Evolutionary conservation across 2,797 vertebrate genomes (phyloP), one percentile per base, ranked within the genome.

Genomic region (Acrocephalus scirpaceus): DNA sequence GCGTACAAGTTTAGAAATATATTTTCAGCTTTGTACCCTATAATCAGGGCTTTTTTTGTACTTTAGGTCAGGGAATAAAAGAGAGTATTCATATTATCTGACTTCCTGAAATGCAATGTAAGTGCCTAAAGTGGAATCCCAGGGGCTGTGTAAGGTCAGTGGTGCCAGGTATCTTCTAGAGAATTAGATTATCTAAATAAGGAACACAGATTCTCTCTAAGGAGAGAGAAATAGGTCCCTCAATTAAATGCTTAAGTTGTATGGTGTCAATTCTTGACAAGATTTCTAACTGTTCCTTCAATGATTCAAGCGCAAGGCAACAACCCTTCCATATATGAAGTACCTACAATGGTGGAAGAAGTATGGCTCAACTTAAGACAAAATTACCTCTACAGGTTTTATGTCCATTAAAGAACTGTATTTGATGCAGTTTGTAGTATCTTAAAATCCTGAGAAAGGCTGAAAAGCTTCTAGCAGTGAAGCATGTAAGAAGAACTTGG

Each of bases 101-200:
- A 86, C 51, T 92, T 81, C 70, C 40, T 76, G 67, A 90, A 58
- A 67, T 5, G 12, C 25, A 73, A 61, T 0, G 0, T 44, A 74
- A 82, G 45, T 79, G 81, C 76, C 66, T 75, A 25, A 89, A 67
- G 38, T 51, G 30, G 66, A 90, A 94, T 81, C 79, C 50, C 56
- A 76, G 18, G 30, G 79, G 70, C 79, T 91, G 47, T 7, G 4
- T 74, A 44, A 45, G 56, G 85, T 64, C 87, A 90, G 47, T 25
- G 27, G 53, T 75, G 32, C 60, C 76, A 92, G 79, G 75, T 95
- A 86, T 8, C 50, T 51, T 74, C 14, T 45, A 53, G 40, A 90
- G 79, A 92, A 92, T 92, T 51, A 93, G 94, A 90, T 92, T 93
- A 96, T 48, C 94, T 95, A 95, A 93, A 89, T 86, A 91, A 86